phyloP scores from a whole-genome alignment of 2,113 vertebrate genomes.

The Eira barbara region DNA sequence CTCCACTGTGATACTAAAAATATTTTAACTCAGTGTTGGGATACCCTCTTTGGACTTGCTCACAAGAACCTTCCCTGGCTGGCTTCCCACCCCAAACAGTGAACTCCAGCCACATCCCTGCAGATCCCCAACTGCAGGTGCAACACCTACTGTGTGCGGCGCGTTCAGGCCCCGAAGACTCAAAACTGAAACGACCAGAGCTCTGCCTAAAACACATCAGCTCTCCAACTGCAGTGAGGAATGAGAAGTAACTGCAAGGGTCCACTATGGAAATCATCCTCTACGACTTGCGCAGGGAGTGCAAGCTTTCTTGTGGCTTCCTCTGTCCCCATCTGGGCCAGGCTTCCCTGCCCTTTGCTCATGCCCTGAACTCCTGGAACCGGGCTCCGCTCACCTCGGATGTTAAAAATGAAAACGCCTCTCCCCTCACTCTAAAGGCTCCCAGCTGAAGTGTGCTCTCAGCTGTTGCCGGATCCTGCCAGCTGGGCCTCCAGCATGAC shows the following conservation, averaged over 20 bases:
- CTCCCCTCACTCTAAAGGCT: neutral
- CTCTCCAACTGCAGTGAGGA: neutral
- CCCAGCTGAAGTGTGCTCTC: neutral
- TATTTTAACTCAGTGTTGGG: neutral
- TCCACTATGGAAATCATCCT: neutral
- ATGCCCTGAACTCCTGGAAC: neutral
- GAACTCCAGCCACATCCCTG: neutral
- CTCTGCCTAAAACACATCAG: neutral
- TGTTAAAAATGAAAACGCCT: neutral
- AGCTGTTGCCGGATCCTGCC: conserved; percentile 4
- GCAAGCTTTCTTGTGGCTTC: neutral
- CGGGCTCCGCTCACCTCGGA: neutral
- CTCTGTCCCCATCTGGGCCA: neutral
- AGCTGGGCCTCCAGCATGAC: conserved; percentile 73
- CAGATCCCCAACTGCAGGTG: neutral
- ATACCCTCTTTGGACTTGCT: neutral
- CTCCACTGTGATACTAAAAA: neutral
- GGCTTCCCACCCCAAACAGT: neutral
- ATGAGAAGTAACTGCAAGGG: neutral
- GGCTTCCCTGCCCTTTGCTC: neutral
- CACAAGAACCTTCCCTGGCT: neutral
- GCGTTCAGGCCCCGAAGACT: neutral
- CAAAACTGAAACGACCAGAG: neutral
- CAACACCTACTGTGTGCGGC: neutral
- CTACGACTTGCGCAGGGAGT: neutral